These are phyloP conservation scores for Centropus unirufus DNA, from an alignment of 2,113 vertebrate genomes.

Conservation along the genomic window DNA sequence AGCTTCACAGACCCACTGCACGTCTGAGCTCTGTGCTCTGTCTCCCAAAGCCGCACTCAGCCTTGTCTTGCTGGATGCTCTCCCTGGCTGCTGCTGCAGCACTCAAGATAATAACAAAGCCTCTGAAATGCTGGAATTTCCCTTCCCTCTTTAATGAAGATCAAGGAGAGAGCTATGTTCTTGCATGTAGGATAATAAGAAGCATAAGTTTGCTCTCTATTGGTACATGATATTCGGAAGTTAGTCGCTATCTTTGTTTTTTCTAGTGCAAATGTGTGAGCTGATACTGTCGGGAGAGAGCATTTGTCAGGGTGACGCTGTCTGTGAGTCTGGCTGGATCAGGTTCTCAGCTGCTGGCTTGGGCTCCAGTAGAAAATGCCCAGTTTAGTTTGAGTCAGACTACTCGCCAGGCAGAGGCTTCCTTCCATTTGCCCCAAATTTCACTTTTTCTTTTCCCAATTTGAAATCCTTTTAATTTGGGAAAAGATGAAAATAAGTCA, in stretches of 20 bases:
- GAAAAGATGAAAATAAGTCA: background rate
- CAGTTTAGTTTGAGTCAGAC: background rate
- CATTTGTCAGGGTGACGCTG: background rate
- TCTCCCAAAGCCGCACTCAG: background rate
- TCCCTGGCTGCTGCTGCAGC: background rate
- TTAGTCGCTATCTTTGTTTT: background rate
- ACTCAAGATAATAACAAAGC: background rate
- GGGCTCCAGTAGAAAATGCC: background rate
- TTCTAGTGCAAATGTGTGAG: background rate
- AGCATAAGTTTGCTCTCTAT: background rate
- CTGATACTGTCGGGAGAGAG: background rate
- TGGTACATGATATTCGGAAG: background rate
- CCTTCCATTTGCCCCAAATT: background rate
- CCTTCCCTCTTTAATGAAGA: background rate
- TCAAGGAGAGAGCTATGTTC: slow-evolving; percentile 8
- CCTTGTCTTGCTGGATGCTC: background rate
- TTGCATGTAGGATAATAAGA: background rate
- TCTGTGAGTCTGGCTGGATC: background rate
- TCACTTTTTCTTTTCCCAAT: background rate
- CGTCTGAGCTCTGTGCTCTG: background rate
- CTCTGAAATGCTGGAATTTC: background rate
- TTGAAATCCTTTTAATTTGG: background rate
- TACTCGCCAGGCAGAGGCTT: background rate
- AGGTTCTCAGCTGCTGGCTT: background rate
- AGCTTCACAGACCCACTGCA: background rate